Conservation (phyloP, 2,888 invertebrate genomes). For the Nowickia ferox region DNA sequence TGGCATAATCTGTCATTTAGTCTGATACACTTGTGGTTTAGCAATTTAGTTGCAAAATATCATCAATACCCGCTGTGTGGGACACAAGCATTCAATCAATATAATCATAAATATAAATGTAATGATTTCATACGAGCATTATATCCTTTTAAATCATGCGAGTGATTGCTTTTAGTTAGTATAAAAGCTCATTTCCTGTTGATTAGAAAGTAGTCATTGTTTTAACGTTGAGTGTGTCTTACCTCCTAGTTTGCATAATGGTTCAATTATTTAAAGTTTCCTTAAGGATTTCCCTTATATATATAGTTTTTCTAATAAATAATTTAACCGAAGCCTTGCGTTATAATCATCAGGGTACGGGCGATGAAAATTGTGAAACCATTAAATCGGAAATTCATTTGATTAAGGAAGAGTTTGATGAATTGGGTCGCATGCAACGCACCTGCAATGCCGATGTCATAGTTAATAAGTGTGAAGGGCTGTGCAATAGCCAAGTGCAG, state of each 20-base stretch:
- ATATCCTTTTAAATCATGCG: constrained; percentile 43
- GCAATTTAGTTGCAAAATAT: constrained; percentile 25
- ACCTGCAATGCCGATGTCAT: constrained; percentile 95
- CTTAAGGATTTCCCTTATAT: constrained; percentile 74
- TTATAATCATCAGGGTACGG: constrained; percentile 79
- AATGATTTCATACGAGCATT: constrained; percentile 1
- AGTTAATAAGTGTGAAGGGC: constrained; percentile 97
- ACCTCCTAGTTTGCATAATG: constrained; percentile 37
- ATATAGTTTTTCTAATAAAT: constrained; percentile 65
- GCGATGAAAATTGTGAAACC: constrained; percentile 92
- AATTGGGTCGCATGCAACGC: constrained; percentile 91
- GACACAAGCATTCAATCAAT: constrained; percentile 73
- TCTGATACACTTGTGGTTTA: background rate
- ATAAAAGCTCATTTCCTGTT: constrained; percentile 65
- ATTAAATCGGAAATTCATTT: constrained; percentile 93
- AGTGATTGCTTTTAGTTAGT: constrained; percentile 30
- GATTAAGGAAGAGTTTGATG: constrained; percentile 96
- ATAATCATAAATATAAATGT: constrained; percentile 71
- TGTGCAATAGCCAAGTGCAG: constrained; percentile 95
- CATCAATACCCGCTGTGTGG: constrained; percentile 55
- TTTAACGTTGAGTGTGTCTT: constrained; percentile 24
- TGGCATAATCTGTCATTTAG: background rate
- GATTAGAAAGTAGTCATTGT: constrained; percentile 41
- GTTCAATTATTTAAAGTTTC: constrained; percentile 68
- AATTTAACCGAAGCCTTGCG: constrained; percentile 76